Evolutionary conservation across 2,113 vertebrate genomes (phyloP).

Genomic region (Rhynchopsitta pachyrhyncha): DNA sequence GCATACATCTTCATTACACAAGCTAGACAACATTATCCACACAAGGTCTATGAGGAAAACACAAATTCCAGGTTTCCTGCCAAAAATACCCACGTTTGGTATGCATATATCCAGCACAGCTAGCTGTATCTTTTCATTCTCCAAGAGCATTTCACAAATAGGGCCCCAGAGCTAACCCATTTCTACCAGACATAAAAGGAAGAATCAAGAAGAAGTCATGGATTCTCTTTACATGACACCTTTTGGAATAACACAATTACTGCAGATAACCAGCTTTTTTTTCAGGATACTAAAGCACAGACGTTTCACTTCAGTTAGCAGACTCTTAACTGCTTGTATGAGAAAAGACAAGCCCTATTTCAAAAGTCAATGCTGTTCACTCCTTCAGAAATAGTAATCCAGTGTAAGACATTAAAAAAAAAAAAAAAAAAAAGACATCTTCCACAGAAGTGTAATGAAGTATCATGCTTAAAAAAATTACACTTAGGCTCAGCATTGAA

Average conservation of each 20-base stretch:
- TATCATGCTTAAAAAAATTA: background rate
- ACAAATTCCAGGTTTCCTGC: background rate
- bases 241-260: background rate
- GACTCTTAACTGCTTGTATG: background rate
- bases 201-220: background rate
- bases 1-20: background rate
- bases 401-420: background rate
- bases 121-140: background rate
- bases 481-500: background rate
- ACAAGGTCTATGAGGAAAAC: background rate
- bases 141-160: background rate
- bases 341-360: background rate
- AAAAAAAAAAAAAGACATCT: background rate
- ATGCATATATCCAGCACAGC: fast-evolving
- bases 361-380: background rate
- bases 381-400: background rate
- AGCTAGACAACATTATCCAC: background rate
- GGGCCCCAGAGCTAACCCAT: background rate
- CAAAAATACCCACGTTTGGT: background rate
- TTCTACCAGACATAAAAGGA: fast-evolving
- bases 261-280: background rate
- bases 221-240: background rate
- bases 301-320: background rate
- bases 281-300: background rate
- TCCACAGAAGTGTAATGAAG: background rate